A percentile compares a stretch with the other conserved stretches of the same genome.
These are phyloP conservation scores for Agriopis leucophaearia DNA, from an alignment of 2,888 invertebrate species.

Conservation along the genomic window DNA sequence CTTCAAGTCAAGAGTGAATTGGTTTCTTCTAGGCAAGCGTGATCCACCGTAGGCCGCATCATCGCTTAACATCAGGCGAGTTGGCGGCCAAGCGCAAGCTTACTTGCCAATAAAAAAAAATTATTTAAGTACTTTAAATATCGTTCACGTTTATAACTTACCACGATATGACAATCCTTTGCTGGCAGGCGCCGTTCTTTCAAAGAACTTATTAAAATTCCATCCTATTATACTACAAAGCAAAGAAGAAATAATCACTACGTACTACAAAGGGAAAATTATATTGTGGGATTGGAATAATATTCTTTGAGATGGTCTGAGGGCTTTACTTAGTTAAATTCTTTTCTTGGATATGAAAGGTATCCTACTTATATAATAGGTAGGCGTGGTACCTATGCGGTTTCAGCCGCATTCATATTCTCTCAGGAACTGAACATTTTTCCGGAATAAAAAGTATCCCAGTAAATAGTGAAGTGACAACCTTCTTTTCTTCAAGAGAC, in stretches of 20 bases:
- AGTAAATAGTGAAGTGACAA: no score
- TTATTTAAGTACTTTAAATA: not conserved
- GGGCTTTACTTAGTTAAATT: slow-evolving; percentile 16
- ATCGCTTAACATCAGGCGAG: no score
- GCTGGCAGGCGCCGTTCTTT: slow-evolving; percentile 4
- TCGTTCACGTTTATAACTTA: not conserved
- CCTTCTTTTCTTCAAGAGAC: no score
- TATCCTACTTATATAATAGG: not conserved
- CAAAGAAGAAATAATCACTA: no score
- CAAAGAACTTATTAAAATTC: slow-evolving; percentile 28
- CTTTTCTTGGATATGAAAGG: slow-evolving; percentile 5
- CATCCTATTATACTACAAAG: slow-evolving; percentile 24
- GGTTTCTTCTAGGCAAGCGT: no score
- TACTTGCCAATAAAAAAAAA: no score
- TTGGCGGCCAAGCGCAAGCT: no score
- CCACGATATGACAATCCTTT: slow-evolving; percentile 9
- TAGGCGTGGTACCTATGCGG: not conserved
- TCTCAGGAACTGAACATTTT: no score
- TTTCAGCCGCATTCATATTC: no score
- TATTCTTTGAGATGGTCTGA: slow-evolving; percentile 26
- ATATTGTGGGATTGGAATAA: slow-evolving; percentile 26
- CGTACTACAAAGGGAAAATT: slow-evolving; percentile 12
- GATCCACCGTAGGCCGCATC: no score
- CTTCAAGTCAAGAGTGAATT: no score
- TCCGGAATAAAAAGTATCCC: no score